Evolutionary conservation across 2,888 invertebrate species (phyloP), one percentile per base, ranked within the genome.

Genomic region (Bellardia pandia): DNA sequence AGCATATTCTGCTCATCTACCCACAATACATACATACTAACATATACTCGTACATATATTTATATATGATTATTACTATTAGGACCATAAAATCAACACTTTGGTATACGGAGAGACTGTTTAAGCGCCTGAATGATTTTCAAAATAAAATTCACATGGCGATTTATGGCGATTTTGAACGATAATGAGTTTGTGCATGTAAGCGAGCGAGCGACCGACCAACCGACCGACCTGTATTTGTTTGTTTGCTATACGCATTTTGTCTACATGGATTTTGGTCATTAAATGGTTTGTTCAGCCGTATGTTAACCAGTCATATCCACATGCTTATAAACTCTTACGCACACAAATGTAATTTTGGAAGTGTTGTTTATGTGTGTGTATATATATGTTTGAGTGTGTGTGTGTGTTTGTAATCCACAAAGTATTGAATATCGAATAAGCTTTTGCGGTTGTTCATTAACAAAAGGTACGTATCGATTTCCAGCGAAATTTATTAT

Each of bases 381-480:
- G 23, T 23, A 13, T 1, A 45, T 45, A 8, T 45, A 13, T 8
- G 8, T 45, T 7, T 45, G 8, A 11, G 13, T 23, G 9, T 9
- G 56, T 56, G 9, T 45, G 42, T 62, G 13, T 68, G 56, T 42
- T 60, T 53, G 51, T 45, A 37, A n/a, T 66, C 23, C 66, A 58
- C 58, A 69, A 60, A 48, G 66, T 79, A 71, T 86, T 83, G 33
- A 64, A 68, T 86, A 51, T 86, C 37, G 76, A 56, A 76, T 83
- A 64, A 64, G 48, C 45, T 69, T 78, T 71, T 86, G 86, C 51
- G 79, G 86, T 83, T 83, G 51, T 83, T 79, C 71, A 75, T 72
- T 79, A 76, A 72, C 75, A 86, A 86, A 86, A 83, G 79, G 69
- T 56, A 45, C 68, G 51, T 86, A 86, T 86, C 82, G 71, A 83